Percentiles rank a stretch among this genome's conserved stretches.
phyloP scores from a whole-genome alignment of 2,797 vertebrate species.

The Pterois miles region DNA sequence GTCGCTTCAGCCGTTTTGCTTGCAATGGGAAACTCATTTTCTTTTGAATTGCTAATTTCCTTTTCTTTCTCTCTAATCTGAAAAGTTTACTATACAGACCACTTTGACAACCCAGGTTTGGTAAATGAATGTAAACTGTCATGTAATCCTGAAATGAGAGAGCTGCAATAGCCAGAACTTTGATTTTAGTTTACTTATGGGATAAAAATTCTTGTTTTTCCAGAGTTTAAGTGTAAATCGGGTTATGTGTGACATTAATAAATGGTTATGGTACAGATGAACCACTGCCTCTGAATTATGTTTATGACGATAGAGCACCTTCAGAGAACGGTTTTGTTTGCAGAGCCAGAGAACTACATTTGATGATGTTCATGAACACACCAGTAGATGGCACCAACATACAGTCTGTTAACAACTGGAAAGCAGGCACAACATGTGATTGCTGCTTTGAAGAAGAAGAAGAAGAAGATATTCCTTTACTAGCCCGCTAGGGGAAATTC shows the following conservation, averaged over 20 bases:
- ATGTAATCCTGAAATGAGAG: not conserved
- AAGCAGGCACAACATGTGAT: not conserved
- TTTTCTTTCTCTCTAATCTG: not conserved
- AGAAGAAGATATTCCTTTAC: too few relatives aligned
- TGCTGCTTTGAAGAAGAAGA: not conserved
- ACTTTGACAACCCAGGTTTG: not conserved
- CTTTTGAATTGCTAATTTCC: not conserved
- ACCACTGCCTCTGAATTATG: not conserved
- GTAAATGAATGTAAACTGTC: not conserved
- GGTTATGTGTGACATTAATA: constrained; percentile 1
- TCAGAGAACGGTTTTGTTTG: not conserved
- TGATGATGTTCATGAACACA: not conserved
- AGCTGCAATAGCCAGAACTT: not conserved
- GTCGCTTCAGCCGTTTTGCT: constrained; percentile 82
- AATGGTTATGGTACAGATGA: not conserved
- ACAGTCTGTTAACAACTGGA: constrained; percentile 3
- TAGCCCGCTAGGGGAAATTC: too few relatives aligned
- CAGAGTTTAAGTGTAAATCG: not conserved
- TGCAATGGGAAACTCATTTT: constrained; percentile 76
- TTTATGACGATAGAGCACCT: not conserved
- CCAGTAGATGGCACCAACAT: constrained; percentile 62
- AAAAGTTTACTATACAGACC: not conserved
- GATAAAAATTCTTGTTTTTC: not conserved
- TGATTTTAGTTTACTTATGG: not conserved
- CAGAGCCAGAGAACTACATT: not conserved